phyloP scores from a whole-genome alignment of 2,888 invertebrate genomes.

The Odontothrips loti region DNA sequence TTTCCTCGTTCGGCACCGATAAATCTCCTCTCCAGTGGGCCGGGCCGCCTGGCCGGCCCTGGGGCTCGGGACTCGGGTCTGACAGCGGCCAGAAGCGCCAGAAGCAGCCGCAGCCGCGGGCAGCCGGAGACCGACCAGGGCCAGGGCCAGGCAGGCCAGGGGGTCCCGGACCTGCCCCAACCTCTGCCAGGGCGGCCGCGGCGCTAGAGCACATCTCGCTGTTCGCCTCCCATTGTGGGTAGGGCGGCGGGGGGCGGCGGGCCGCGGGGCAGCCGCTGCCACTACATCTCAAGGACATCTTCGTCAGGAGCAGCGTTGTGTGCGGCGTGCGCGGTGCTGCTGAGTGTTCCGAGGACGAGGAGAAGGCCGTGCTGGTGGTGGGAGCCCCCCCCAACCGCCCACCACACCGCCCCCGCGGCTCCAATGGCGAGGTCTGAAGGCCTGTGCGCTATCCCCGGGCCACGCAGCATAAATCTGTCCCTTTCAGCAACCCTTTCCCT shows the following conservation, averaged over 20 bases:
- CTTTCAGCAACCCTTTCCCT: constrained; percentile 5
- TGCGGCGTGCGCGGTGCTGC: too few relatives aligned
- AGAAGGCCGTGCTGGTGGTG: background rate
- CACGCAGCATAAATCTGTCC: constrained; percentile 15
- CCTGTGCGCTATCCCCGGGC: background rate
- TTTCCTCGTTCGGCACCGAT: background rate
- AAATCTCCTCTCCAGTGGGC: background rate
- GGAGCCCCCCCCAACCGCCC: background rate
- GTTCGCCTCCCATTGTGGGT: background rate
- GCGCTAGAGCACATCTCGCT: constrained; percentile 6
- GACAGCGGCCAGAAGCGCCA: too few relatives aligned
- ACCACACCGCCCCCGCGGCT: background rate
- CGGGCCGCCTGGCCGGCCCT: background rate
- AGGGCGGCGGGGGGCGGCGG: background rate
- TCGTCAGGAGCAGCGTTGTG: background rate
- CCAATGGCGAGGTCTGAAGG: background rate
- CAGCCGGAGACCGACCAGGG: too few relatives aligned
- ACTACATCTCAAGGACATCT: background rate
- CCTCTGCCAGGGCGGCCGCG: background rate
- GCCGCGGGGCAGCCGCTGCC: background rate
- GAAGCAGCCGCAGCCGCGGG: too few relatives aligned
- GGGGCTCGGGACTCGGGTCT: too few relatives aligned
- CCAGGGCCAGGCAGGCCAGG: background rate
- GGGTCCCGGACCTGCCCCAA: background rate
- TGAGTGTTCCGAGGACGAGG: background rate